Percentiles rank a stretch among this genome's conserved stretches.
These are phyloP conservation scores for Colletes latitarsis DNA, from an alignment of 1,140 invertebrate species.

Conservation along the genomic window DNA sequence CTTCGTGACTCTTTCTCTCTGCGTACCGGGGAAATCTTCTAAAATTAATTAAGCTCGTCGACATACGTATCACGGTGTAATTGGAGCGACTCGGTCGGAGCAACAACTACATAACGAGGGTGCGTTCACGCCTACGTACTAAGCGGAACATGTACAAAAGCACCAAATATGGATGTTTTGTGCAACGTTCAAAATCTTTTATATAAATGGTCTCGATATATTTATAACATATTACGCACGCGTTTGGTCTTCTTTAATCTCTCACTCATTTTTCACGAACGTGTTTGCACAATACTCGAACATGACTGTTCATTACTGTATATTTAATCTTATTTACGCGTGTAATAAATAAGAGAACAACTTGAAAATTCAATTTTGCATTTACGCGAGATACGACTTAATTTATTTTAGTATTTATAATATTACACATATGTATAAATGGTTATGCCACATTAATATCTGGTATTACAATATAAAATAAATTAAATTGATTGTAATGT, in stretches of 20 bases:
- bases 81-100: slow-evolving; percentile 68
- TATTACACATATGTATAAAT: too few relatives aligned
- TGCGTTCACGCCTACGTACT: slow-evolving; percentile 67
- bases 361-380: too few relatives aligned
- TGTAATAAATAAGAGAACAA: too few relatives aligned
- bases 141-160: slow-evolving; percentile 41
- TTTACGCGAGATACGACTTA: too few relatives aligned
- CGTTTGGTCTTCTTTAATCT: neutral
- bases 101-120: slow-evolving; percentile 60
- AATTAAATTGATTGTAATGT: neutral
- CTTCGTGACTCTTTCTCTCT: slow-evolving; percentile 16
- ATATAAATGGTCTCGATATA: slow-evolving; percentile 5
- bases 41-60: slow-evolving; percentile 56
- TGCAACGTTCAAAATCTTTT: slow-evolving; percentile 34
- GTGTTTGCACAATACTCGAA: neutral
- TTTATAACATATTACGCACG: neutral
- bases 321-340: neutral
- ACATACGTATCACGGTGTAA: slow-evolving; percentile 59
- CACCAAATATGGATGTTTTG: slow-evolving; percentile 67
- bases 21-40: slow-evolving; percentile 8
- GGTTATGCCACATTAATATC: too few relatives aligned
- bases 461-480: neutral
- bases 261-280: too few relatives aligned
- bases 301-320: neutral
- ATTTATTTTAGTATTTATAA: too few relatives aligned